Base-by-base conservation (phyloP, 2,113 vertebrate genomes). In the Myotis davidii region DNA sequence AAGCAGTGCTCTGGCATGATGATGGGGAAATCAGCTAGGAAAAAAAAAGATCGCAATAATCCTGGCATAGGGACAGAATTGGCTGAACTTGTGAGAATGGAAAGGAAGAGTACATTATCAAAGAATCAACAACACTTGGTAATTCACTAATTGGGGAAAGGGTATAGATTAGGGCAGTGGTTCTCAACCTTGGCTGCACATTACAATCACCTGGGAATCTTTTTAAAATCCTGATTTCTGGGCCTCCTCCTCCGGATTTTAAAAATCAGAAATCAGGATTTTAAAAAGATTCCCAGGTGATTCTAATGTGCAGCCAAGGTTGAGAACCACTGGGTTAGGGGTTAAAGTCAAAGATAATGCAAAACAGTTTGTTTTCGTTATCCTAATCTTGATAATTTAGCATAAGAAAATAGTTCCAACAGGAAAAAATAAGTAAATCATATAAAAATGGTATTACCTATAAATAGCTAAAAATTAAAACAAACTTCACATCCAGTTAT, bases 391-490 rank as follows among this genome's bases (percentile, higher is more conserved):
- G 42, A 82, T 20, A 91, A 77, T 88, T 88, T 74, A 65, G 56
- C 52, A 20, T 93, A 81, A 84, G 64, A n/a, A 67, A 67, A 67
- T n/a, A n/a, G 32, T 67, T 67, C 32, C 37, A 85, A 74, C 14
- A 76, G 42, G 45, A 73, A 91, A 94, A 67, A 67, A 79, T 17
- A 93, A 67, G 73, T 17, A 93, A 64, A 86, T 72, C 16, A 20
- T 52, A 42, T 37, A 56, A 72, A 92, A 92, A 73, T 34, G 5
- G 25, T 14, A 67, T 82, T 77, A 59, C 27, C 54, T 84, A 82
- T 56, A 83, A 76, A 94, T 17, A 56, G 23, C 39, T 84, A 87
- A 92, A 97, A 76, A 76, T 78, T 79, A 85, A 88, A 82, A 45
- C 70, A 85, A 89, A 79, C 2, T 81, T 82, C 64, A 72, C 18